Evolutionary conservation across 2,888 invertebrate genomes (phyloP), one percentile per base, ranked within the genome.

Genomic region (Mayetiola destructor): DNA sequence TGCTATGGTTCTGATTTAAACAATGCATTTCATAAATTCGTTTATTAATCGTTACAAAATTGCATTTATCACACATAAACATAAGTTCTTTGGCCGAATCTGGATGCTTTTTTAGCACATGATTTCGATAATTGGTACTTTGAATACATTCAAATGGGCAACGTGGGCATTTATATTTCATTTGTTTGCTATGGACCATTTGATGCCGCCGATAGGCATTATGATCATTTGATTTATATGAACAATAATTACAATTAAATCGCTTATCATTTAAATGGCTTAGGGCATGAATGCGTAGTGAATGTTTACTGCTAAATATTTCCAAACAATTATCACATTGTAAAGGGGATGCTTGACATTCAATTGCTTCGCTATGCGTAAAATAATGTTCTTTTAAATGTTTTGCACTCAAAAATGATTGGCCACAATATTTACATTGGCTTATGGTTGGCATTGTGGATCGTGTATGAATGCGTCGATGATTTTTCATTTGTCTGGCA

Each of bases 91-190:
- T 75, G 58, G 79, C 80, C 59, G 79, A 68, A 27, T 80, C 81
- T 1, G 88, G 87, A 69, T 91, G 91, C 66, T 85, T 85, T 57
- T 81, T 82, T 63, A 82, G 80, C 66, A 90, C 75, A 67, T 91
- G 90, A 20, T 80, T 75, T 29, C 55, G 29, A 30, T 40, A 30
- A 21, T 37, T 56, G 6, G 82, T 83, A 57, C 88, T 85, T 68
- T 88, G 87, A 62, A 91, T 89, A 63, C 85, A 82, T 12, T 81
- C 80, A 69, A 88, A 90, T 1, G 82, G 76, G 65, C 91, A 91
- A 66, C 82, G 80, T 52, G 81, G 80, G 66, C 91, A 91, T 62
- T 81, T 80, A 70, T 91, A 91, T 0, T 80, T 80, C 63, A 80
- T 81, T 55, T 81, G 78, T 16, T 86, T 85, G 6, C 84, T 79